Base-by-base conservation (phyloP, 2,797 vertebrate genomes). In the Cyclura pinguis region DNA sequence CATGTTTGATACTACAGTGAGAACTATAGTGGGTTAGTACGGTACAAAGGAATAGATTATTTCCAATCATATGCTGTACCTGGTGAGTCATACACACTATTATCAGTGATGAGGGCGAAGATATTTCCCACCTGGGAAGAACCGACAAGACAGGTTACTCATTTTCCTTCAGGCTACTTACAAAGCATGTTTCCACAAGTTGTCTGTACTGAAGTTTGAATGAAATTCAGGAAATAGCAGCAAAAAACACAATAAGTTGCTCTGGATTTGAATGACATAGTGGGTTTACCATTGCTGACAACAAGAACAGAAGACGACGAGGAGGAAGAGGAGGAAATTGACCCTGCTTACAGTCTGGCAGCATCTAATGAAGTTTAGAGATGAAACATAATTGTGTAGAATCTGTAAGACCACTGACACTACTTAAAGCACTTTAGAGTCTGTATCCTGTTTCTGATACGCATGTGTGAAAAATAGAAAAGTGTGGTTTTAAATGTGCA, bases 121-220 rank as follows among this genome's bases (percentile, higher is more conserved):
- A 69, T 81, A 91, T 87, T 95, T 93, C 92, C 84, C 91, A 91
- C 90, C 90, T 88, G 42, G 92, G 93, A 95, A 16, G 24, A 78
- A 89, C 78, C 20, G 38, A 67, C 73, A 78, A 87, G 38, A 77
- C 24, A 47, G 84, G 0, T 80, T 72, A 35, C 62, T 62, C 35
- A 3, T 67, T 94, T 94, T 92, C 93, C 0, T 0, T 55, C 83
- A 7, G 84, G 29, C 90, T 90, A 32, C 86, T 67, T 0, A 4
- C 86, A 5, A 52, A 2, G 7, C 96, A 0, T 90, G 96, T 94
- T 92, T 88, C 91, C 92, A 95, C 95, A 94, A 0, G 84, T 83
- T 55, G 50, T 93, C 93, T 92, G 0, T 87, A 3, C 88, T 91
- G 74, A 24, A 0, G 91, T 0, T 93, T 92, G 88, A 90, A 20